These are phyloP conservation scores for Bergia sp. DNA, from an alignment of 92 coral and sea anemone species.

Conservation along the genomic window DNA sequence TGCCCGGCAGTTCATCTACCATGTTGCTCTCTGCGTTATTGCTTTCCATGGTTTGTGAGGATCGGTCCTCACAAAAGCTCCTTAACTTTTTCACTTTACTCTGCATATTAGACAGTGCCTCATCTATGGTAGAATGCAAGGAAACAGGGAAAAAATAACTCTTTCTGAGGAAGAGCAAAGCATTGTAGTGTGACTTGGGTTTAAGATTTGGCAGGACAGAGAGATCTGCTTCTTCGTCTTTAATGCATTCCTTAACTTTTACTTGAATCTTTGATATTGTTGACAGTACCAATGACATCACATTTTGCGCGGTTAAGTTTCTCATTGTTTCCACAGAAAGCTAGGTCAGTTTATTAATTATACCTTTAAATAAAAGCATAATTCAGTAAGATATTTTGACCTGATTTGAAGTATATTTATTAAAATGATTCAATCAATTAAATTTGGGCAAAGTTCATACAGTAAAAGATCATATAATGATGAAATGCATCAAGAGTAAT, in stretches of 20 bases:
- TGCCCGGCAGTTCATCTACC: not conserved
- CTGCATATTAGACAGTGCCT: conserved; percentile 22
- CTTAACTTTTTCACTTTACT: conserved; percentile 20
- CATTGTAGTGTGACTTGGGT: conserved; percentile 32
- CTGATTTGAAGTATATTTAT: too few relatives aligned
- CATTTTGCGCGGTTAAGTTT: conserved; percentile 17
- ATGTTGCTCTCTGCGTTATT: conserved; percentile 4
- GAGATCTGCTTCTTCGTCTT: conserved; percentile 35
- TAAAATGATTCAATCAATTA: too few relatives aligned
- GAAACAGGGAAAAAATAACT: not conserved
- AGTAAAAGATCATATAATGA: too few relatives aligned
- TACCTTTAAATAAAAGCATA: too few relatives aligned
- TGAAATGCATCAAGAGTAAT: too few relatives aligned
- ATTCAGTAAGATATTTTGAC: too few relatives aligned
- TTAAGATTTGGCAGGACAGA: conserved; percentile 31
- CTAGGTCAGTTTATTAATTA: not conserved
- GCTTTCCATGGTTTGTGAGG: conserved; percentile 22
- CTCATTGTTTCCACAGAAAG: conserved; percentile 24
- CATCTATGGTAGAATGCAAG: conserved; percentile 13
- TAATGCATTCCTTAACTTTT: conserved; percentile 31
- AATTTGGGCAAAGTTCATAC: too few relatives aligned
- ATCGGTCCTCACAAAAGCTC: not conserved
- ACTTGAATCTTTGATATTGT: conserved; percentile 20
- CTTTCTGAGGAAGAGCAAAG: not conserved
- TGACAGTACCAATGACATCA: conserved; percentile 23